Conservation (phyloP, 2,888 invertebrate species). For the Lordiphosa andalusiaca region DNA sequence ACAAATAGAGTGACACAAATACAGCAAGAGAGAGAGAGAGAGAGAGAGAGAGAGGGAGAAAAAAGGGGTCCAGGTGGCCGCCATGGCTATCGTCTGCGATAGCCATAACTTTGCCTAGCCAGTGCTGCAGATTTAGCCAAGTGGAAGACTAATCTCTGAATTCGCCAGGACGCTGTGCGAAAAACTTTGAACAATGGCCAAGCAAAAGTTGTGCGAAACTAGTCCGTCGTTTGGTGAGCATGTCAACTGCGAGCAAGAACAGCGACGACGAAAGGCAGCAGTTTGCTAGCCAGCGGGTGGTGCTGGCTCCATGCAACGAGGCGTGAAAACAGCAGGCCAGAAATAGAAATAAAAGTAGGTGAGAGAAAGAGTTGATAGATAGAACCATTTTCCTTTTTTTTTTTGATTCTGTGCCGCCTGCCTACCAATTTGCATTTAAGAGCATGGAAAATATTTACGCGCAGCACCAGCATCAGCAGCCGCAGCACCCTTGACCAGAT, state of each 20-base stretch:
- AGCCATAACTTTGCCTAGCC: constrained; percentile 60
- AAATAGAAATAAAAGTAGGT: constrained; percentile 18
- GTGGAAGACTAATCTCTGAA: constrained; percentile 75
- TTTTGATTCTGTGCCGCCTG: constrained; percentile 43
- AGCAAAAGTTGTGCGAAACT: constrained; percentile 68
- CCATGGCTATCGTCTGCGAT: constrained; percentile 24
- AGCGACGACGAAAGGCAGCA: constrained; percentile 60
- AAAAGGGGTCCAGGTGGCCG: constrained; percentile 36
- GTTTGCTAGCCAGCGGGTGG: constrained; percentile 56
- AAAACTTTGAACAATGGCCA: constrained; percentile 68
- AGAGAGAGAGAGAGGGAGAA: constrained; percentile 6
- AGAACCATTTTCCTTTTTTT: too few species aligned
- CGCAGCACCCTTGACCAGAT: constrained; percentile 30
- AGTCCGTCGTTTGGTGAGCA: constrained; percentile 58
- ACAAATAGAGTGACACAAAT: constrained; percentile 73
- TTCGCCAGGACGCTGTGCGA: constrained; percentile 33
- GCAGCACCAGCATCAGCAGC: constrained; percentile 1
- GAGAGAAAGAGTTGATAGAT: constrained; percentile 45
- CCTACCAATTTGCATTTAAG: constrained; percentile 34
- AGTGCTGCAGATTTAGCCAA: constrained; percentile 69
- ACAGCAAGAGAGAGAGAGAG: constrained; percentile 17
- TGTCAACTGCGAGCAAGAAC: constrained; percentile 68
- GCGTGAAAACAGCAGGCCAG: constrained; percentile 54
- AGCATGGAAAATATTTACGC: constrained; percentile 18
- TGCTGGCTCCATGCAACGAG: constrained; percentile 44